phyloP scores from a whole-genome alignment of 2,797 vertebrate species.

The Taenioides sp. region DNA sequence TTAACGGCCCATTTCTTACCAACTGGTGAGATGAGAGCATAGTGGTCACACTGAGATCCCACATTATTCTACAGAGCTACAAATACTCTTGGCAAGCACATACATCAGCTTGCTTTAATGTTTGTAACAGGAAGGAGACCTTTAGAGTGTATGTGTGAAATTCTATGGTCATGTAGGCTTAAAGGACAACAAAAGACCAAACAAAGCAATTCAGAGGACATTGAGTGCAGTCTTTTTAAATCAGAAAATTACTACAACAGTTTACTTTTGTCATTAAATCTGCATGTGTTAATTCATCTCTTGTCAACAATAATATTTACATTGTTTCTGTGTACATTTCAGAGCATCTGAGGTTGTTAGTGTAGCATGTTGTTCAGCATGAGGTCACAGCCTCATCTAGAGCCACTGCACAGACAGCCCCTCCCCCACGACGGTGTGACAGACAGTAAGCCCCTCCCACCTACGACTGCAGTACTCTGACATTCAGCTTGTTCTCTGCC shows the following conservation, averaged over 20 bases:
- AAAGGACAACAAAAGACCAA: background rate
- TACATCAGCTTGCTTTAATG: slow-evolving; percentile 30
- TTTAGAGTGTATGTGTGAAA: slow-evolving; percentile 6
- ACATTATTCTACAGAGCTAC: too few species aligned
- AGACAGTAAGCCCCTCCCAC: slow-evolving; percentile 59
- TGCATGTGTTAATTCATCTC: background rate
- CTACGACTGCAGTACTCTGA: slow-evolving; percentile 70
- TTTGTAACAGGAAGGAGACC: slow-evolving; percentile 30
- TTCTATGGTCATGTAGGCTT: background rate
- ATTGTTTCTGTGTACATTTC: background rate
- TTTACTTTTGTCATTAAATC: too few species aligned
- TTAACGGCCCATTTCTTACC: slow-evolving; percentile 5
- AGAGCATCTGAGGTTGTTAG: background rate
- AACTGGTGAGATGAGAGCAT: slow-evolving; percentile 5
- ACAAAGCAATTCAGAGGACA: background rate
- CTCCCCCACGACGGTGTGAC: slow-evolving; percentile 63
- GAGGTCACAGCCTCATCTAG: slow-evolving; percentile 8
- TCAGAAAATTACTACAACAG: too few species aligned
- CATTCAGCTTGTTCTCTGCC: slow-evolving; percentile 47
- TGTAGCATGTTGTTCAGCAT: background rate
- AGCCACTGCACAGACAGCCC: slow-evolving; percentile 39
- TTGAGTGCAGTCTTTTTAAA: background rate
- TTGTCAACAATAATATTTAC: background rate
- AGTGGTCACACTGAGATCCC: too few species aligned
- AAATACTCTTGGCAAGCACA: too few species aligned